Evolutionary conservation across 2,113 vertebrate species (phyloP), one percentile per base, ranked within the genome.

Genomic region (Macaca nemestrina): DNA sequence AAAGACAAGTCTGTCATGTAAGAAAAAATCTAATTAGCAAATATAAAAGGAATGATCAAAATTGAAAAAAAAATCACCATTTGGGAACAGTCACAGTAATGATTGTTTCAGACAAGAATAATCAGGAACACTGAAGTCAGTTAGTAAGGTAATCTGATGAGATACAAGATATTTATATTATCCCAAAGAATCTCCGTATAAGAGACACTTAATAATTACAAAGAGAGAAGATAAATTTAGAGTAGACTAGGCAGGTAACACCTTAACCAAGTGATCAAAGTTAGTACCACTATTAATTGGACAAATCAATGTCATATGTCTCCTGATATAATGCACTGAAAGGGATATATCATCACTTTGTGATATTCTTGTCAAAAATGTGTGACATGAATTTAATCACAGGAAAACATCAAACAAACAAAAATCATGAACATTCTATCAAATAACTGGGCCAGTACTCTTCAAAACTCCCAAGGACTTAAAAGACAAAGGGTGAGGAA

Each of bases 261-360:
- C 2, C 35, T 84, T 73, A 67, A 17, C 8, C 8, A 72, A 86
- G 16, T 52, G 43, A 90, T 45, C 85, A n/a, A 95, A 97, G 59
- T 30, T 22, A 70, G 67, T 0, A 27, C 20, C 18, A 52, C 6
- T 23, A 5, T 40, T 78, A 59, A 59, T 8, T 57, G 6, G 30
- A 80, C 13, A 59, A 59, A 70, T 61, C 35, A 84, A 59, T 32
- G 64, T 68, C 23, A 11, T 20, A 4, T 6, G 23, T 75, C 27
- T 85, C 52, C 88, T 88, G 0, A 72, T 16, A 30, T 9, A 30
- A 88, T 79, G 6, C 12, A 6, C 3, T 55, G 12, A 94, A 17
- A 22, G 5, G 2, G 0, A 35, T 48, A 67, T 2, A 9, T 40
- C 45, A 35, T 70, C 3, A 0, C 3, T 78, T 25, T 52, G 72